Evolutionary conservation across 2,888 invertebrate genomes (phyloP), one percentile per base, ranked within the genome.

Genomic region (Stenodera caucasica): DNA sequence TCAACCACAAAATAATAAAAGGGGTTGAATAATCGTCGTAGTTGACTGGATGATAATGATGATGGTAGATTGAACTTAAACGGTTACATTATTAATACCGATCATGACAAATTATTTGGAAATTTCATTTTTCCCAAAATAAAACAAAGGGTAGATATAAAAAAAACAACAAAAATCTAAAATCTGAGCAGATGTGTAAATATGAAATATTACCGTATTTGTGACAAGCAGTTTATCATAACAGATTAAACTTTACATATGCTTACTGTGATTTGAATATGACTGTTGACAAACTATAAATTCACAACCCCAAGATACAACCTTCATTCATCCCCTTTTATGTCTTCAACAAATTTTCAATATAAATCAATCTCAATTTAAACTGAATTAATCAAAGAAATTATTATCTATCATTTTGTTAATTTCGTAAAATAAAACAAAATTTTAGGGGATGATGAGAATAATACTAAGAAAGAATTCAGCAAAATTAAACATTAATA

Each of bases 201-300:
- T 21, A 21, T 45, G 45, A 45, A 45, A 45, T 45, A 45, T 45
- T 45, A 45, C 15, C 21, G 45, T 45, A 45, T 45, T 45, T 45
- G 21, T 45, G 45, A 45, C 45, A 45, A 45, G 45, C 45, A 45
- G 45, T 45, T 45, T 45, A 45, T 45, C 45, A 45, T 45, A 45
- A 45, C 45, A 45, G 45, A 45, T 45, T 45, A 45, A 45, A 45
- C 45, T 45, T 45, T 45, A 45, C 45, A 45, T 45, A 45, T 45
- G 45, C 45, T 45, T 45, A 45, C 45, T 45, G 21, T 45, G 45
- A 45, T 45, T 45, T 45, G 45, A 45, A 45, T 45, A 45, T 45
- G 45, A 45, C 45, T 45, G 45, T 45, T 45, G 45, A 45, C 45
- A 45, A 45, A 45, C 45, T 45, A 45, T 45, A 45, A 45, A 45